Conservation (phyloP, 2,797 vertebrate genomes). For the Hephaestus fuliginosus region DNA sequence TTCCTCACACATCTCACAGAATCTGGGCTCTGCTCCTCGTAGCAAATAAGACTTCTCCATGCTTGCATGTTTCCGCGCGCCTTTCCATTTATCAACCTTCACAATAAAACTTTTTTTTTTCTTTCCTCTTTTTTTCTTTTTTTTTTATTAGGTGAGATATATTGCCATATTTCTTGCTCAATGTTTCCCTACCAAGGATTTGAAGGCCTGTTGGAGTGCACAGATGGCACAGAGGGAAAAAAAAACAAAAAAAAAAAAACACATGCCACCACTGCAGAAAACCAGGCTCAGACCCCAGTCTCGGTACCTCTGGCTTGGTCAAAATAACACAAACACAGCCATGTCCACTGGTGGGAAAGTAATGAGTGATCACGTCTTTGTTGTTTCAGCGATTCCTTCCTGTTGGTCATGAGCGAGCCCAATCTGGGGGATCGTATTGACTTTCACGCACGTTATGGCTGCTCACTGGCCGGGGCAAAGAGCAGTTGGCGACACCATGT, state of each 20-base stretch:
- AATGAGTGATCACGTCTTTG: constrained; percentile 35
- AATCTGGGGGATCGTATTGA: constrained; percentile 26
- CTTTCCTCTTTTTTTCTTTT: neutral
- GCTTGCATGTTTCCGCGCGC: neutral
- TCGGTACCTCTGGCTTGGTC: neutral
- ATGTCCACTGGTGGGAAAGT: constrained; percentile 34
- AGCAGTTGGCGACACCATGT: constrained; percentile 22
- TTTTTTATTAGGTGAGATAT: constrained; percentile 2
- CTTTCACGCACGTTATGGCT: constrained; percentile 24
- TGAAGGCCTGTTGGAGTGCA: constrained; percentile 27
- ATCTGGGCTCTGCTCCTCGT: constrained; percentile 26
- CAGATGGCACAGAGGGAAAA: neutral
- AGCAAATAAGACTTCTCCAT: constrained; percentile 35
- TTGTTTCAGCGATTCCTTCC: constrained; percentile 25
- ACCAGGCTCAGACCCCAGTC: neutral
- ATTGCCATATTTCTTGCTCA: constrained; percentile 21
- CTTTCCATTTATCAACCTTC: constrained; percentile 23
- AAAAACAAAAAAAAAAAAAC: neutral
- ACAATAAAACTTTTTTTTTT: neutral
- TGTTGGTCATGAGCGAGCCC: constrained; percentile 8
- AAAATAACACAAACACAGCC: constrained; percentile 24
- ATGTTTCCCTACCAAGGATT: constrained; percentile 23
- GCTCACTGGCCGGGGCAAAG: constrained; percentile 31
- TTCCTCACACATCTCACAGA: constrained; percentile 50
- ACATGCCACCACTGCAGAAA: constrained; percentile 15